Base-by-base conservation (phyloP, 1,140 invertebrate genomes). In the Drosophila kanapiae region DNA sequence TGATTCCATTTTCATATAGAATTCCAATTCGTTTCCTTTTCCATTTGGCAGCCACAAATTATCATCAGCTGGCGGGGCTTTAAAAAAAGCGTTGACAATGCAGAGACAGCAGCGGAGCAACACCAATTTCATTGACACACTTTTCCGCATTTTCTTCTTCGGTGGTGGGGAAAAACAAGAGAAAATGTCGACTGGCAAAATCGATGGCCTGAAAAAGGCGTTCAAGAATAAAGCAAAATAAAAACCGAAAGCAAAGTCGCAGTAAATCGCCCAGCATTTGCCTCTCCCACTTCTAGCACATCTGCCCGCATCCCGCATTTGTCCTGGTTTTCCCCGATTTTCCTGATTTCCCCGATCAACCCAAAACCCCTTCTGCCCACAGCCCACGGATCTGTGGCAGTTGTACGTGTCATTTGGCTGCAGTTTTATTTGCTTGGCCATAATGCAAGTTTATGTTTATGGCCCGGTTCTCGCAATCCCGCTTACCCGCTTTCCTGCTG, bases 401-500 rank as follows among this genome's bases (percentile, higher is more conserved):
- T 80, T 84, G 83, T 88, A 88, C 83, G 83, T 87, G 84, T 88
- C 83, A 88, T 87, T 87, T 88, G 84, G 84, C 76, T 87, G 83
- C 84, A 84, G 77, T 80, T 87, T 87, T 87, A 87, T 87, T 88
- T 88, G 77, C 71, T 71, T 45, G 62, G 77, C 59, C 84, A 87
- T 88, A 83, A 87, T 88, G 80, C 71, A 79, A 80, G 77, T 87
- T 88, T 88, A 87, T 88, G 84, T 88, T 88, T 86, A 86, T 86
- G 75, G 75, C 45, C 45, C 57, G 14, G 67, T n/a, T 11, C 59
- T 35, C n/a, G 31, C 42, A 33, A 18, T 42, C 33, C 31, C 33
- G 33, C 23, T 23, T 33, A 29, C 33, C 31, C 33, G 33, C 23
- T 23, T 33, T 37, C 16, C 48, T 29, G 29, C 29, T 31, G 54